Base-by-base conservation (phyloP, 2,113 vertebrate genomes). In the Bambusicola thoracicus region DNA sequence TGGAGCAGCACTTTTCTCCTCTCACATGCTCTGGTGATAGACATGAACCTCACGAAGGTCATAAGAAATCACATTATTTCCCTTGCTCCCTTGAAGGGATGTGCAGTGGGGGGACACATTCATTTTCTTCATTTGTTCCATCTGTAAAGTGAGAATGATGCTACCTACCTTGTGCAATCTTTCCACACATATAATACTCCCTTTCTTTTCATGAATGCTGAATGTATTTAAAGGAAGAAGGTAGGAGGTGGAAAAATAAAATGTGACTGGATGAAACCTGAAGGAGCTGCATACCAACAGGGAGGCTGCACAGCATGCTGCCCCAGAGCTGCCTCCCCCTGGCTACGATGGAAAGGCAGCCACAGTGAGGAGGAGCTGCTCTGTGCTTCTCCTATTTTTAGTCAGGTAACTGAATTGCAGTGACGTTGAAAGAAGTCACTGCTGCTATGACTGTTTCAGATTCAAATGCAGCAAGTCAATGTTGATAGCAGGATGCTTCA, bases 361-460 rank as follows among this genome's bases (percentile, higher is more conserved):
- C 43, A 49, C 0, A 0, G 38, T 44, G 69, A 63, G 53, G 56
- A 89, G 85, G 68, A 89, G 75, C 49, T 68, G 20, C 49, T 89
- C 55, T 41, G 49, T 65, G 72, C 14, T 73, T 86, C 79, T 77
- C 25, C 92, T 96, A 73, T 97, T 96, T 97, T 93, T 96, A 97
- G 94, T 38, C 68, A 83, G 85, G n/a, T 93, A 93, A 91, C 90
- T 94, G 91, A 93, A 90, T 92, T 94, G 91, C 93, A 88, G 79
- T 20, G 13, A 79, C 92, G 83, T 92, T 96, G 90, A 97, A 89
- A 91, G 83, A 93, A 97, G 92, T 76, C 90, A 85, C 91, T 90
- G 43, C 75, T 75, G 8, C 89, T 94, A n/a, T 94, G 93, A 93
- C 91, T 96, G 61, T 65, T 95, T 95, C 87, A 84, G 90, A 95